Percentiles rank a stretch among this genome's conserved stretches.
phyloP scores from a whole-genome alignment of 1,140 invertebrate genomes.

The Ectropis grisescens region DNA sequence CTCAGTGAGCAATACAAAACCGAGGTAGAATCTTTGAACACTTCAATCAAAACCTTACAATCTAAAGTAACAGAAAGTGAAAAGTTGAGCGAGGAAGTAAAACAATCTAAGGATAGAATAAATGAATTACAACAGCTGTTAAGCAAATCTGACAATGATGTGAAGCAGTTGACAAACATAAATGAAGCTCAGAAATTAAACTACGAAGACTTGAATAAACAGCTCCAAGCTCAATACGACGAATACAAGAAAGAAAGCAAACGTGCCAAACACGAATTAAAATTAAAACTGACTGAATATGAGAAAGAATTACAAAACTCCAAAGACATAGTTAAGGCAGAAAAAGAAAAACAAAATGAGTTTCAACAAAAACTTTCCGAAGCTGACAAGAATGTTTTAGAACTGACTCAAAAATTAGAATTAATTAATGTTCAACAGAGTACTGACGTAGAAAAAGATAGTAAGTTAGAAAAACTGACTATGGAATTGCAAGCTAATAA shows the following conservation, averaged over 20 bases:
- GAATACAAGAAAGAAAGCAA: slow-evolving; percentile 62
- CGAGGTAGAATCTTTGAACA: slow-evolving; percentile 47
- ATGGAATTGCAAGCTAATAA: slow-evolving; percentile 51
- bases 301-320: slow-evolving; percentile 54
- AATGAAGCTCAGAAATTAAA: slow-evolving; percentile 64
- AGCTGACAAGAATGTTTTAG: slow-evolving; percentile 45
- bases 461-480: slow-evolving; percentile 51
- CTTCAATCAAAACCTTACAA: slow-evolving; percentile 70
- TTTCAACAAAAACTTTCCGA: slow-evolving; percentile 47
- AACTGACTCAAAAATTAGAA: slow-evolving; percentile 54
- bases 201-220: slow-evolving; percentile 61
- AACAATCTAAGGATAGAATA: slow-evolving; percentile 60
- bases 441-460: slow-evolving; percentile 42
- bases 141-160: slow-evolving; percentile 56
- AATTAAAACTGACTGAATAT: slow-evolving; percentile 45
- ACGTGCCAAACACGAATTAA: slow-evolving; percentile 44
- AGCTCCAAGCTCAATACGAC: slow-evolving; percentile 50
- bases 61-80: slow-evolving; percentile 66
- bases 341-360: slow-evolving; percentile 59
- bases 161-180: slow-evolving; percentile 51
- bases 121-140: slow-evolving; percentile 58
- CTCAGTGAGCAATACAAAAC: slow-evolving; percentile 41
- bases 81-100: slow-evolving; percentile 64
- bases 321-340: slow-evolving; percentile 62
- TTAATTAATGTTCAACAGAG: slow-evolving; percentile 49